Evolutionary conservation across 1,140 invertebrate genomes (phyloP), one percentile per base, ranked within the genome.

Genomic region (Drosophila rhopaloa): DNA sequence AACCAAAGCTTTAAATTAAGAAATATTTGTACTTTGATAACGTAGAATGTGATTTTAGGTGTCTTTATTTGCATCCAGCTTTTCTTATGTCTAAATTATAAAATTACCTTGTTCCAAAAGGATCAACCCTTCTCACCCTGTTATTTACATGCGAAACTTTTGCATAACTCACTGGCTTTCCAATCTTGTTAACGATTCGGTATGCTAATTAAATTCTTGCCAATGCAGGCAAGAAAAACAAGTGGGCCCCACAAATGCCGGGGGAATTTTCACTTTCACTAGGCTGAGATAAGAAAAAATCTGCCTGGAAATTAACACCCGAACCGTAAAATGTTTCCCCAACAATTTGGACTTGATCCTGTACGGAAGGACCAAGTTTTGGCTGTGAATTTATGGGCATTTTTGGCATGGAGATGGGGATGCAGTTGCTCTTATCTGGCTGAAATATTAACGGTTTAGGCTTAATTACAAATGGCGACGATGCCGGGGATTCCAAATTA

Each of bases 391-490:
- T 61, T 65, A 66, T 58, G 67, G 51, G 59, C 32, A 24, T 32
- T 8, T 8, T 35, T 48, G 47, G 37, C 35, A 27, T 4, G 62
- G 41, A 58, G 44, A 9, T 43, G 35, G 76, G 76, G 44, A 60
- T 53, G 56, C 70, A 58, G 60, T 58, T 54, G 58, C 63, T 80
- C 76, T 89, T 88, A 88, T 88, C 83, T 89, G 74, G 65, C 84
- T 88, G 54, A 89, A 83, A 89, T 88, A 88, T 89, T 83, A 88
- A 88, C 83, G 84, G 76, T 88, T 88, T 89, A 89, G 82, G 80
- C 83, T 88, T 88, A 88, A 88, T 88, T 88, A 68, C 83, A 88
- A 88, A 88, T 84, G 83, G 83, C 80, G 84, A 72, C 83, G 83
- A 32, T 76, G 60, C 55, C 48, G 48, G 24, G 37, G 61, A 81